phyloP scores from a whole-genome alignment of 2,888 invertebrate genomes.

The Diaprepes abbreviatus region DNA sequence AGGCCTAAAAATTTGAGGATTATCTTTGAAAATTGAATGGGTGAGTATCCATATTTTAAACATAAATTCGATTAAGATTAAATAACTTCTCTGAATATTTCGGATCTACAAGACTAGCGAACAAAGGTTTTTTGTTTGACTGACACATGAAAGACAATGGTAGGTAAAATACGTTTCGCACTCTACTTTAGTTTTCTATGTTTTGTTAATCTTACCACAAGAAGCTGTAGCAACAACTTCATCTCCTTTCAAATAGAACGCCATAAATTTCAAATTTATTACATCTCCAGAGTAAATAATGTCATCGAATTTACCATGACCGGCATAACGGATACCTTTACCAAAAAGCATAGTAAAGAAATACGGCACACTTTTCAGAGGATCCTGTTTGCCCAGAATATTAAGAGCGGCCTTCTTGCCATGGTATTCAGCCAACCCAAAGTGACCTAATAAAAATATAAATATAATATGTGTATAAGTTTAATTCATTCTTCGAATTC shows the following conservation, averaged over 20 bases:
- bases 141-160: no score
- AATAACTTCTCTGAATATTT: no score
- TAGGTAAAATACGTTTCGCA: no score
- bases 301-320: conserved; percentile 81
- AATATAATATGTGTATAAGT: no score
- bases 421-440: conserved; percentile 92
- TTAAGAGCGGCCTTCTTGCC: conserved; percentile 89
- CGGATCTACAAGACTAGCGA: no score
- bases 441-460: conserved; percentile 71
- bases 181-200: no score
- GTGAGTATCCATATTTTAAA: no score
- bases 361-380: conserved; percentile 84
- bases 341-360: conserved; percentile 95
- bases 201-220: conserved; percentile 70
- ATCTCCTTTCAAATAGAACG: conserved; percentile 80
- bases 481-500: no score
- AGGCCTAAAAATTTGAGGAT: no score
- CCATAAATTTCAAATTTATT: conserved; percentile 81
- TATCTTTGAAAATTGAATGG: no score
- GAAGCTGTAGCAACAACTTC: conserved; percentile 87
- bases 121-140: no score
- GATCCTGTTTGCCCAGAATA: conserved; percentile 78
- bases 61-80: no score
- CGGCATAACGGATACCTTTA: conserved; percentile 79
- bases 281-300: conserved; percentile 86